These are phyloP conservation scores for Indicator maculatus DNA, from an alignment of 2,113 vertebrate species.

Conservation along the genomic window DNA sequence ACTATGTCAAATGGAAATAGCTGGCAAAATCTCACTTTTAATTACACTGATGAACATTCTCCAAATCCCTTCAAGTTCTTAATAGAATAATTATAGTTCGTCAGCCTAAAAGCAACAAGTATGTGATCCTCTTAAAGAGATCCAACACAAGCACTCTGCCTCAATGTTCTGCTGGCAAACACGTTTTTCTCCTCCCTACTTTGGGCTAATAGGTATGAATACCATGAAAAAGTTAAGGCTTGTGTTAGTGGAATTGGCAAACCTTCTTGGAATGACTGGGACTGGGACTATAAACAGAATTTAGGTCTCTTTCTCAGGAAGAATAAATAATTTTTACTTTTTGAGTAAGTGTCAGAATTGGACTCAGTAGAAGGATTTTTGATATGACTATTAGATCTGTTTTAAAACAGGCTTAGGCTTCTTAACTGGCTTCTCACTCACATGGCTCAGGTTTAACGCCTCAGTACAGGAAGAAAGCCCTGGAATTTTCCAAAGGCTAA, in stretches of 20 bases:
- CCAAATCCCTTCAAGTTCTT: conserved; percentile 26
- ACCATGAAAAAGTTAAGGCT: neutral
- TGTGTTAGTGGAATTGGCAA: conserved; percentile 7
- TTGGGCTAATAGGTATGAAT: neutral
- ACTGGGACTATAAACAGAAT: neutral
- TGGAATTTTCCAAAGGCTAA: conserved; percentile 35
- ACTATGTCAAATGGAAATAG: conserved; percentile 45
- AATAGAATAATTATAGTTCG: conserved; percentile 51
- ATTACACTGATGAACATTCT: conserved; percentile 48
- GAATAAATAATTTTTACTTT: conserved; percentile 39
- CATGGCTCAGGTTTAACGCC: neutral
- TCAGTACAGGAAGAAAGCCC: neutral
- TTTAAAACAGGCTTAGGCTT: conserved; percentile 28
- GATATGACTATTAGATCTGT: neutral
- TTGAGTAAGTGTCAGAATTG: conserved; percentile 19
- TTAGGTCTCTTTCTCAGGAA: conserved; percentile 20
- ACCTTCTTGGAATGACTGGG: neutral
- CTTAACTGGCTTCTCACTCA: neutral
- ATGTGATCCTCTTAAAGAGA: neutral
- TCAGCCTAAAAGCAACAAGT: conserved; percentile 24
- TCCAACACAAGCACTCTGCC: neutral
- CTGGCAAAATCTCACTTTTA: conserved; percentile 48
- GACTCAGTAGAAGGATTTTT: neutral
- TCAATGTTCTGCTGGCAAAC: neutral
- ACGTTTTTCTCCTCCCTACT: neutral